These are phyloP conservation scores for Bombus cullumanus DNA, from an alignment of 1,140 invertebrate species.

Conservation along the genomic window DNA sequence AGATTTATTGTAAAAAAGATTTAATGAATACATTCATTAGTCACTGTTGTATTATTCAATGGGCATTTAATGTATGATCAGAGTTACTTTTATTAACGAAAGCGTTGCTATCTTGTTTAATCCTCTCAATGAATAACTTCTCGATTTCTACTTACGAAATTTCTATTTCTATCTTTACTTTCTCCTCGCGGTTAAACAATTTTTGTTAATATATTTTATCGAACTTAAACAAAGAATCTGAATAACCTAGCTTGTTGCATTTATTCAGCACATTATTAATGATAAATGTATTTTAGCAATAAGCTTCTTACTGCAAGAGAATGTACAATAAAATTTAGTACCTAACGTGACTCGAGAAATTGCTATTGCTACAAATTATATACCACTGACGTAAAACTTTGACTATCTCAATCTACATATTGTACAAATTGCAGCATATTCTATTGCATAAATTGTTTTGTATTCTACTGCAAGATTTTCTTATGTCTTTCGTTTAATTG, in stretches of 20 bases:
- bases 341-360: neutral
- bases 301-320: too few relatives aligned
- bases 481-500: too few relatives aligned
- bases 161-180: neutral
- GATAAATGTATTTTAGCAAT: neutral
- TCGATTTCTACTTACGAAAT: neutral
- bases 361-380: neutral
- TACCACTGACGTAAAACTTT: too few relatives aligned
- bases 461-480: too few relatives aligned
- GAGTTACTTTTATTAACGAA: neutral
- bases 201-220: neutral
- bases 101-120: neutral
- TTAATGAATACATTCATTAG: neutral
- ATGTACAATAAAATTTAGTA: neutral
- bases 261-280: neutral
- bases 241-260: neutral
- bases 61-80: neutral
- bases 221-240: neutral
- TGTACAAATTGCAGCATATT: too few relatives aligned
- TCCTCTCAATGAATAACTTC: neutral
- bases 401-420: too few relatives aligned
- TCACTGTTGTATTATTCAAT: neutral
- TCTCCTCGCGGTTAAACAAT: neutral
- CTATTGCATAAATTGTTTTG: too few relatives aligned
- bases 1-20: neutral